Conservation (phyloP, 1,140 invertebrate genomes). For the Pararge aegeria region DNA sequence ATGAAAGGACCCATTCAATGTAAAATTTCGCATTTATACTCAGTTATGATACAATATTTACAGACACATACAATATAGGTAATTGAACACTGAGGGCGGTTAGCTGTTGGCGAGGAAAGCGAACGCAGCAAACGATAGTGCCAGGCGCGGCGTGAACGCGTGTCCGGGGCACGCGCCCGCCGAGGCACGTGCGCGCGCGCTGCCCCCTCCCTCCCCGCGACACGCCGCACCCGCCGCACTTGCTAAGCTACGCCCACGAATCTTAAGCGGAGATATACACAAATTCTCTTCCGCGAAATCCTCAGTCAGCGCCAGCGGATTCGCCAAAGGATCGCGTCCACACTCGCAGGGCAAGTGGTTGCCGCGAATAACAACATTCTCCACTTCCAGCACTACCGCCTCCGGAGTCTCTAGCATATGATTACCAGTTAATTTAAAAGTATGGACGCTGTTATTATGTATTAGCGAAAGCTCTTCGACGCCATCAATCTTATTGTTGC, state of each 20-base stretch:
- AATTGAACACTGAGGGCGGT: slow-evolving; percentile 67
- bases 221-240: slow-evolving; percentile 84
- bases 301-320: slow-evolving; percentile 85
- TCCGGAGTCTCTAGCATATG: slow-evolving; percentile 87
- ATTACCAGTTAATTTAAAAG: slow-evolving; percentile 88
- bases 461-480: slow-evolving; percentile 86
- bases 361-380: slow-evolving; percentile 83
- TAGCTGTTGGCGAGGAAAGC: slow-evolving; percentile 62
- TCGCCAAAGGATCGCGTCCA: slow-evolving; percentile 86
- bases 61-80: slow-evolving; percentile 58
- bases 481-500: slow-evolving; percentile 91
- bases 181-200: slow-evolving; percentile 58
- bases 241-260: slow-evolving; percentile 87
- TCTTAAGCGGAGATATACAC: slow-evolving; percentile 91
- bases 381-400: slow-evolving; percentile 84
- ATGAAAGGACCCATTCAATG: slow-evolving; percentile 76
- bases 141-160: slow-evolving; percentile 41
- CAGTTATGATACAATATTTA: slow-evolving; percentile 75
- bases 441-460: slow-evolving; percentile 84
- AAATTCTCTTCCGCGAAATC: slow-evolving; percentile 89
- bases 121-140: slow-evolving; percentile 44
- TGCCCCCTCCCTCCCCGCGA: slow-evolving; percentile 61
- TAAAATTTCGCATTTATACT: slow-evolving; percentile 74
- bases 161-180: slow-evolving; percentile 48
- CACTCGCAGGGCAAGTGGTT: slow-evolving; percentile 94